phyloP scores from a whole-genome alignment of 2,113 vertebrate species.

The Reinhardtius hippoglossoides region DNA sequence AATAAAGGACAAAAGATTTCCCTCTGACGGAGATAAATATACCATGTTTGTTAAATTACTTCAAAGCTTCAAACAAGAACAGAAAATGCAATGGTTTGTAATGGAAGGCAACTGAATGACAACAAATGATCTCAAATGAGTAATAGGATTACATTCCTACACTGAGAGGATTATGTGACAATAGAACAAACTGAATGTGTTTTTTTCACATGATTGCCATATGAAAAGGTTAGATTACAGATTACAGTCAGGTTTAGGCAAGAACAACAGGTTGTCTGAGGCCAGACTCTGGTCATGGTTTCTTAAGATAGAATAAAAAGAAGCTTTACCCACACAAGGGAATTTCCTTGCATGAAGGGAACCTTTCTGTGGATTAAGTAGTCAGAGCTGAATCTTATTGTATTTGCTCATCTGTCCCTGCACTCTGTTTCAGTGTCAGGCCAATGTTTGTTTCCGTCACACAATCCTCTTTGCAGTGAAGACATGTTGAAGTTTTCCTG shows the following conservation, averaged over 20 bases:
- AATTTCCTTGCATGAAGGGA: background rate
- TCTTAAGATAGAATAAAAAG: background rate
- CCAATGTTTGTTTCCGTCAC: background rate
- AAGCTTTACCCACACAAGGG: background rate
- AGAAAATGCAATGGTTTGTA: background rate
- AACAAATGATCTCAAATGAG: background rate
- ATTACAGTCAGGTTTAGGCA: background rate
- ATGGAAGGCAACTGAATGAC: background rate
- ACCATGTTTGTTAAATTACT: background rate
- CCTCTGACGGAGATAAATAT: slow-evolving; percentile 22
- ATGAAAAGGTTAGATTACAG: slow-evolving; percentile 3
- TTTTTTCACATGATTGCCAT: slow-evolving; percentile 12
- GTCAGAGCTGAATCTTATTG: background rate
- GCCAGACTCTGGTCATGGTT: background rate
- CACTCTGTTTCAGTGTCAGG: background rate
- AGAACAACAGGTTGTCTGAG: slow-evolving; percentile 11
- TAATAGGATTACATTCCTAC: slow-evolving; percentile 21
- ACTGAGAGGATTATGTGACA: slow-evolving; percentile 19
- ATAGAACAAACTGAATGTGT: slow-evolving; percentile 17
- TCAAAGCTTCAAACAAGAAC: background rate
- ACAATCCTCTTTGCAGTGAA: background rate
- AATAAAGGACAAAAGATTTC: slow-evolving; percentile 8
- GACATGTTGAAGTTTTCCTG: background rate
- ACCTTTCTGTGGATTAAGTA: slow-evolving; percentile 1
- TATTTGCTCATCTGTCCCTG: background rate